Base-by-base conservation (phyloP, 2,113 vertebrate species). In the Brachypodius melanocephalos region DNA sequence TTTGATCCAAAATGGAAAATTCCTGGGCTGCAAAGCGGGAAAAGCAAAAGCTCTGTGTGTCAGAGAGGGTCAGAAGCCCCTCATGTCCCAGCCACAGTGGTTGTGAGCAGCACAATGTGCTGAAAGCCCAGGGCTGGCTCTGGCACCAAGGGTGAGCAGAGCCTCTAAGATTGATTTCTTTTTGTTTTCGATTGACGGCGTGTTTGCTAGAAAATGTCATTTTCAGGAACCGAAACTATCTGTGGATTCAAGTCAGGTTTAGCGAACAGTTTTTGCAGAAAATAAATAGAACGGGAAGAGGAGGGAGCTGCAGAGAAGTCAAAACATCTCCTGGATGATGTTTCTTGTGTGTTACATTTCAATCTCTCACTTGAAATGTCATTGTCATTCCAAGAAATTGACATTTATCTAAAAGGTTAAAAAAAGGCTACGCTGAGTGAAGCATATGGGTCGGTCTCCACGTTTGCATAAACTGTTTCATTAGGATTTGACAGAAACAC, bases 351-450 rank as follows among this genome's bases (percentile, higher is more conserved):
- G 92, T 80, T 96, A 96, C 88, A 77, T 94, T 95, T 95, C 94
- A 96, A 95, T 93, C 95, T 83, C 93, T 82, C 90, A 42, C 93
- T 94, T 59, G 95, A 96, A 96, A 95, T 95, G 94, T 86, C 96
- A 93, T 95, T 96, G 96, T 97, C 94, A 93, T 95, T 93, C 85
- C 94, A 88, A 85, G 91, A 92, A 96, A 93, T 34, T 92, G 96
- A 93, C 96, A 94, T 97, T 96, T 97, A 65, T 95, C 69, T 55
- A 72, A 95, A 97, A 97, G 96, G 94, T 90, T 97, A 90, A 83
- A 89, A 89, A 89, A 88, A 75, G 92, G 95, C 78, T 82, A 80
- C 6, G 17, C 55, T 55, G 75, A 95, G 89, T 7, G 80, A 55
- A 84, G 88, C 90, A 85, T 89, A 92, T 94, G 96, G 95, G 72